Evolutionary conservation across 2,797 vertebrate species (phyloP), one percentile per base, ranked within the genome.

Genomic region (Catostomus latipinnis): DNA sequence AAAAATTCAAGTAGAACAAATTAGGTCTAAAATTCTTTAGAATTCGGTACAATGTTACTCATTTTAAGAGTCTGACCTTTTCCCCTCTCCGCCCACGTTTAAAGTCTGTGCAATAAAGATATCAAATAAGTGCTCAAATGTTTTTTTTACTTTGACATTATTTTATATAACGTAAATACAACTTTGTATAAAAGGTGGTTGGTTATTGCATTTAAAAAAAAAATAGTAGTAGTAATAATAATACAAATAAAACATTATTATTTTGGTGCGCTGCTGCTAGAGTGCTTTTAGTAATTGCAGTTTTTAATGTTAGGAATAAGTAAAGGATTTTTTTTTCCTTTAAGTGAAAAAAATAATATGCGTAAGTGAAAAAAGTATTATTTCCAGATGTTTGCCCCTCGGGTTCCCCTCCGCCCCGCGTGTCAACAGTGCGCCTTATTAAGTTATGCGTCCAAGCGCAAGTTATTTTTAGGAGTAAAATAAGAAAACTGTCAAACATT

Each of bases 301-400:
- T 76, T 49, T 66, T 56, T 3, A 48, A 57, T 56, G 5, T 50
- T 22, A 43, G 13, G 8, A 77, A 71, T 54, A 71, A 70, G 13
- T 16, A 72, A 34, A 34, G 22, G 22, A 34, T 2, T 34, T 34
- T 34, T 34, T 34, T 34, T 48, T 62, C 22, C 14, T 62, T 67
- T 34, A 34, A 34, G 34, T 34, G 34, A 34, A 34, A 34, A 34
- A 34, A 34, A 34, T 34, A 34, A 45, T 52, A 73, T 45, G 45
- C 62, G 16, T 52, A 43, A 58, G 52, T 72, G 70, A 45, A 71
- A 78, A 34, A 62, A 61, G 13, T 54, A 80, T 66, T 4, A 73
- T 67, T 80, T 73, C 70, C 77, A 80, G 77, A 80, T 80, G 77
- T 80, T 73, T 73, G 77, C 63, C 77, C 77, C 53, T n/a, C 46